These are phyloP conservation scores for Poicephalus gulielmi DNA, from an alignment of 2,113 vertebrate genomes.

Conservation along the genomic window DNA sequence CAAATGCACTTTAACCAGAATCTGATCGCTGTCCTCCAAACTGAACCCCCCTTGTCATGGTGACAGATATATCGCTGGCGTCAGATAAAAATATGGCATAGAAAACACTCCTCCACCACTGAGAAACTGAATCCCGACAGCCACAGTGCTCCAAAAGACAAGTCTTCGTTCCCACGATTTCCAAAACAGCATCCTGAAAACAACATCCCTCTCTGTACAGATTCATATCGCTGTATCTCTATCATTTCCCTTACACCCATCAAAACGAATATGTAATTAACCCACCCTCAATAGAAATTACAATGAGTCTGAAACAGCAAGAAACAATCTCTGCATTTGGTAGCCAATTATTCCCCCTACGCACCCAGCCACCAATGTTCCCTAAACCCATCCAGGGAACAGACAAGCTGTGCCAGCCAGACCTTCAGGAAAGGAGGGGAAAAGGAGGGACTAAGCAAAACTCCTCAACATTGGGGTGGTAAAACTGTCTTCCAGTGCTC, in stretches of 20 bases:
- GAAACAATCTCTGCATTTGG: conserved; percentile 60
- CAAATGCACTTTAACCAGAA: neutral
- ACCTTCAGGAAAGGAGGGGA: conserved; percentile 11
- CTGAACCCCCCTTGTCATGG: neutral
- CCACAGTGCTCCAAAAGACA: neutral
- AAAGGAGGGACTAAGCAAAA: neutral
- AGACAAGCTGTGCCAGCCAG: conserved; percentile 49
- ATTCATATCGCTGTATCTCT: conserved; percentile 32
- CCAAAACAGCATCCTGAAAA: conserved; percentile 3
- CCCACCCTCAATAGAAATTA: conserved; percentile 43
- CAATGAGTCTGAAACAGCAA: conserved; percentile 49
- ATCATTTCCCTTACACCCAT: conserved; percentile 43
- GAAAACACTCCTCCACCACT: neutral
- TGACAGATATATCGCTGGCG: neutral
- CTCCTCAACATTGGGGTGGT: neutral
- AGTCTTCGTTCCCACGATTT: conserved; percentile 13
- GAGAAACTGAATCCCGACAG: neutral
- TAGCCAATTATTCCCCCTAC: conserved; percentile 57
- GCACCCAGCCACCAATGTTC: conserved; percentile 57
- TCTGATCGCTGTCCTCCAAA: neutral
- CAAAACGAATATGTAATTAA: conserved; percentile 53
- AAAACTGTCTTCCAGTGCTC: neutral
- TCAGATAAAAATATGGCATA: neutral
- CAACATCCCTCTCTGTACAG: neutral
- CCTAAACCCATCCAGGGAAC: conserved; percentile 19